Evolutionary conservation across 2,113 vertebrate species (phyloP).

Genomic region (Alouatta palliata): DNA sequence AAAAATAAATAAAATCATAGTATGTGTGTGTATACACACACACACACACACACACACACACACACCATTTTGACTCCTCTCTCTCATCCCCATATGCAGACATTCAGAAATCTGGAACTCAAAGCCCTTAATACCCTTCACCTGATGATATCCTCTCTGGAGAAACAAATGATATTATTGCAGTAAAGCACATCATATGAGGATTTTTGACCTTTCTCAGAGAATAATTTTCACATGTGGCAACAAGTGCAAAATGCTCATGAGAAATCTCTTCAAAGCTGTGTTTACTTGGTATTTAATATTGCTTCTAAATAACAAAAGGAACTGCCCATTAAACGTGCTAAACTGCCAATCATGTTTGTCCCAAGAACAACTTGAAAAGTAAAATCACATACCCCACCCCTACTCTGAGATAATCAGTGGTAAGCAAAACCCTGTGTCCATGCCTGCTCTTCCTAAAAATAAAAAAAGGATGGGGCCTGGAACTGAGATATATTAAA

Average conservation of each 20-base stretch:
- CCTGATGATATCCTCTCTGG: background rate
- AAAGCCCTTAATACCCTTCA: background rate
- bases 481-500: background rate
- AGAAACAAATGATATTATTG: background rate
- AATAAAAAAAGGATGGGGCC: background rate
- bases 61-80: background rate
- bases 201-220: background rate
- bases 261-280: background rate
- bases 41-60: too few species aligned
- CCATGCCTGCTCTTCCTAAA: background rate
- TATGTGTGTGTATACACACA: too few species aligned
- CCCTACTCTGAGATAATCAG: background rate
- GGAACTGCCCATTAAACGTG: background rate
- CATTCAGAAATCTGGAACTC: background rate
- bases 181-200: background rate
- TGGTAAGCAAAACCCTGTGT: background rate
- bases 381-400: background rate
- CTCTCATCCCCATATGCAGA: background rate
- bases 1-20: too few species aligned
- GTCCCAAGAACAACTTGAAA: background rate
- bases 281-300: background rate
- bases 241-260: background rate
- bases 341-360: background rate
- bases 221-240: background rate
- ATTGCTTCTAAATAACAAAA: background rate